Evolutionary conservation across 92 coral and sea anemone genomes (phyloP), one percentile per base, ranked within the genome.

Genomic region (Pocillopora grandis): DNA sequence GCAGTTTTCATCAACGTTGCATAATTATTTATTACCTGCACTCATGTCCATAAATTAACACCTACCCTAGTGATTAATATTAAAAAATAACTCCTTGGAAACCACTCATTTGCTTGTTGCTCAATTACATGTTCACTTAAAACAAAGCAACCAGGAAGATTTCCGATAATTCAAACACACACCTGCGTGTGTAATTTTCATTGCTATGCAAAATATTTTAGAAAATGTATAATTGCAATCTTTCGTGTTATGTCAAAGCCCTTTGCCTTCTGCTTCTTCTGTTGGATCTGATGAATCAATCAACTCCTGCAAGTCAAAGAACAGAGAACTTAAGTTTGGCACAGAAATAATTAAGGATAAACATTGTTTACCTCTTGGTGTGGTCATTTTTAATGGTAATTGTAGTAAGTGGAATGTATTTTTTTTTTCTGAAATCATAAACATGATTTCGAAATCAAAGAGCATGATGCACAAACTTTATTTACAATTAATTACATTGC

Each of bases 21-120:
- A 65, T 56, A 76, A 60, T 61, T 76, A 33, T 20, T 58, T 23
- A 8, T 5, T 42, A 62, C 12, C 77, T 14, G 56, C 61, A 48
- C n/a, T 73, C 36, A 65, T 58, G n/a, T 37, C 71, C 70, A 71
- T 71, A 71, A 67, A 81, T 81, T 81, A 70, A 71, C 49, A 31
- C 68, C 65, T 59, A 37, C 27, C 20, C 57, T 76, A 61, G 9
- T 37, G 31, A 60, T 76, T 19, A 78, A 42, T 14, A 42, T 42
- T 42, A 42, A 42, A 78, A 48, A 78, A 63, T 49, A 78, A 37
- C 82, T 58, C 70, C 69, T 68, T 81, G 77, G 76, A 37, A 81
- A 68, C 56, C 35, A 35, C 58, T 42, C 77, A 81, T 35, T 21
- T 18, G 84, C 49, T 58, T 68, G 42, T 17, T 70, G 10, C 75